Evolutionary conservation across 2,888 invertebrate species (phyloP).

Genomic region (Lepetodrilus schrolli): DNA sequence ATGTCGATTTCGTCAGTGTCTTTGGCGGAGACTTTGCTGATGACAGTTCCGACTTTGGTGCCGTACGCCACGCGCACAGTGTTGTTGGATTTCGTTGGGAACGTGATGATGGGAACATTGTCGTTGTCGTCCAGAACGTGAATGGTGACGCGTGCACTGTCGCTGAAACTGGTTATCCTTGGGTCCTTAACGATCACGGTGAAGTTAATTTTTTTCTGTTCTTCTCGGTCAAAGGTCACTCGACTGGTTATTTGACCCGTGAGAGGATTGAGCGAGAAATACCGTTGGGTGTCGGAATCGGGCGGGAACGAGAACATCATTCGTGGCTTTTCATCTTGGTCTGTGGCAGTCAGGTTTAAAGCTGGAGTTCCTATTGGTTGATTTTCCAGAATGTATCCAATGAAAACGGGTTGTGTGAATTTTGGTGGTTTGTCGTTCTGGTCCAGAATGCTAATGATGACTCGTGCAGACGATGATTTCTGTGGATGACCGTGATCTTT

Average conservation of each 20-base stretch:
- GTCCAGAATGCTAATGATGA: conserved; percentile 95
- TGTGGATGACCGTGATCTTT: conserved; percentile 82
- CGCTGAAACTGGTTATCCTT: conserved; percentile 80
- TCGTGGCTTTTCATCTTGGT: conserved; percentile 43
- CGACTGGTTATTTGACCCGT: conserved; percentile 90
- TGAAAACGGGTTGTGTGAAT: conserved; percentile 40
- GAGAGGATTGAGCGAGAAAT: conserved; percentile 80
- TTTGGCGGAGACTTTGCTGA: conserved; percentile 84
- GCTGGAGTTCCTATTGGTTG: conserved; percentile 36
- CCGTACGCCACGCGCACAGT: conserved; percentile 59
- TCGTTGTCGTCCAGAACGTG: conserved; percentile 97
- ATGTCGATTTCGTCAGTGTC: conserved; percentile 93
- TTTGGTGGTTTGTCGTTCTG: conserved; percentile 85
- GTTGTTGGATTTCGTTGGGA: conserved; percentile 61
- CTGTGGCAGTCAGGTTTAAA: conserved; percentile 38
- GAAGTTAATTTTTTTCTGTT: conserved; percentile 87
- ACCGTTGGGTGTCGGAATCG: conserved; percentile 54
- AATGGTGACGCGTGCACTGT: conserved; percentile 93
- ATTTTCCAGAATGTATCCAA: conserved; percentile 41
- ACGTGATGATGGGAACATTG: conserved; percentile 83
- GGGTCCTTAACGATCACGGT: conserved; percentile 90
- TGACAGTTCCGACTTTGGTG: conserved; percentile 56
- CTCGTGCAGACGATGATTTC: conserved; percentile 89
- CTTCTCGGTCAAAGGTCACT: conserved; percentile 87
- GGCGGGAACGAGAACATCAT: conserved; percentile 17